These are phyloP conservation scores for Aradophagus sp. DNA, from an alignment of 1,140 invertebrate genomes.

Conservation along the genomic window DNA sequence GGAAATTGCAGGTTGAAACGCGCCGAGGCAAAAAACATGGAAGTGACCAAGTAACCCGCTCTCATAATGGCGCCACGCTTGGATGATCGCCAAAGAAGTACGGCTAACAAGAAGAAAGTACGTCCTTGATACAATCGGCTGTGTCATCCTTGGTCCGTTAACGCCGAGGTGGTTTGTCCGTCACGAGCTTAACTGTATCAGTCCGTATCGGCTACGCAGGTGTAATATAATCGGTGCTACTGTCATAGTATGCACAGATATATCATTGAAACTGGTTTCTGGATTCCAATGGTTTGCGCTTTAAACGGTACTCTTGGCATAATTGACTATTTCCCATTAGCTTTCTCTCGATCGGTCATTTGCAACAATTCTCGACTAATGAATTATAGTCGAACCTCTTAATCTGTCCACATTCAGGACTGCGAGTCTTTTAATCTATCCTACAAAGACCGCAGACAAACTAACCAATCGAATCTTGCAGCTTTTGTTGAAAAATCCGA, in stretches of 20 bases:
- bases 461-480: too few relatives aligned
- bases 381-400: too few relatives aligned
- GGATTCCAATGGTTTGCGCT: constrained; percentile 55
- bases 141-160: constrained; percentile 74
- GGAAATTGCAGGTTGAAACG: constrained; percentile 19
- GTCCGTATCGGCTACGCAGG: constrained; percentile 71
- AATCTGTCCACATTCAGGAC: too few relatives aligned
- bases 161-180: constrained; percentile 64
- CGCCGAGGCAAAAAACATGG: constrained; percentile 9
- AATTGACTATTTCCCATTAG: constrained; percentile 2
- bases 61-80: constrained; percentile 61
- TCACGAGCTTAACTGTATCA: constrained; percentile 66
- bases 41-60: constrained; percentile 71
- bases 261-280: constrained; percentile 59
- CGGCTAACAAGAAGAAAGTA: constrained; percentile 68
- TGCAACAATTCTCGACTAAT: too few relatives aligned
- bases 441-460: too few relatives aligned
- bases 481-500: too few relatives aligned
- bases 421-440: too few relatives aligned
- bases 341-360: too few relatives aligned
- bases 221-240: constrained; percentile 70
- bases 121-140: constrained; percentile 72
- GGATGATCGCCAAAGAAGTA: constrained; percentile 66
- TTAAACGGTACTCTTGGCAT: constrained; percentile 33
- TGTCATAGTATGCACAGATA: constrained; percentile 58